phyloP scores from a whole-genome alignment of 2,797 vertebrate species.

The Myiotriccus ornatus region DNA sequence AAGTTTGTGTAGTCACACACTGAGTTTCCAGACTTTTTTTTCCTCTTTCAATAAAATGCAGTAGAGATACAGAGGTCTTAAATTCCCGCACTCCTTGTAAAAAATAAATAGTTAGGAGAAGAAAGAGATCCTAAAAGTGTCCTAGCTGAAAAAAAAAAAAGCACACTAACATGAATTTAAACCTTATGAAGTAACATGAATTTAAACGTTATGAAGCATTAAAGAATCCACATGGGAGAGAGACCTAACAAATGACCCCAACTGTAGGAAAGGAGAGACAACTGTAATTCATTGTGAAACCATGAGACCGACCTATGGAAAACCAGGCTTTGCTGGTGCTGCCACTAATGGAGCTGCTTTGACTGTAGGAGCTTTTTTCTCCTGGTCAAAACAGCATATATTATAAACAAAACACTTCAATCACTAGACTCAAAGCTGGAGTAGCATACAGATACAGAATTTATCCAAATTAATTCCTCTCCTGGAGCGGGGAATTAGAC shows the following conservation, averaged over 20 bases:
- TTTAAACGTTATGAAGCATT: slow-evolving; percentile 40
- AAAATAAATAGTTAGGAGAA: slow-evolving; percentile 11
- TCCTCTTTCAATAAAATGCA: not conserved
- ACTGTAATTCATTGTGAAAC: slow-evolving; percentile 23
- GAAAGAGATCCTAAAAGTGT: not conserved
- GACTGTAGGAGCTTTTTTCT: not conserved
- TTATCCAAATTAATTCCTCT: slow-evolving; percentile 16
- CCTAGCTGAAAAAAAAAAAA: not conserved
- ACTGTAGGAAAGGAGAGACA: slow-evolving; percentile 11
- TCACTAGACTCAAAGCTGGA: slow-evolving; percentile 6
- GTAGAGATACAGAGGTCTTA: not conserved
- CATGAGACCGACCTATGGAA: not conserved
- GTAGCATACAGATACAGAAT: slow-evolving; percentile 5
- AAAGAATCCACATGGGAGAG: slow-evolving; percentile 22
- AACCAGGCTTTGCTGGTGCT: slow-evolving; percentile 19
- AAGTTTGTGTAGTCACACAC: not conserved
- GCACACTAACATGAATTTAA: not conserved
- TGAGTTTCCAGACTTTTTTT: not conserved
- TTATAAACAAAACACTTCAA: slow-evolving; percentile 45
- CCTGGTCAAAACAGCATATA: not conserved
- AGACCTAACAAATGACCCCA: slow-evolving; percentile 33
- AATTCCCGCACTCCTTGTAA: not conserved
- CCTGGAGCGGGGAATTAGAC: not conserved
- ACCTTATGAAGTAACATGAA: slow-evolving; percentile 17
- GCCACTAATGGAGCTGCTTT: slow-evolving; percentile 11